Evolutionary conservation across 2,797 vertebrate species (phyloP).

Genomic region (Antrozous pallidus): DNA sequence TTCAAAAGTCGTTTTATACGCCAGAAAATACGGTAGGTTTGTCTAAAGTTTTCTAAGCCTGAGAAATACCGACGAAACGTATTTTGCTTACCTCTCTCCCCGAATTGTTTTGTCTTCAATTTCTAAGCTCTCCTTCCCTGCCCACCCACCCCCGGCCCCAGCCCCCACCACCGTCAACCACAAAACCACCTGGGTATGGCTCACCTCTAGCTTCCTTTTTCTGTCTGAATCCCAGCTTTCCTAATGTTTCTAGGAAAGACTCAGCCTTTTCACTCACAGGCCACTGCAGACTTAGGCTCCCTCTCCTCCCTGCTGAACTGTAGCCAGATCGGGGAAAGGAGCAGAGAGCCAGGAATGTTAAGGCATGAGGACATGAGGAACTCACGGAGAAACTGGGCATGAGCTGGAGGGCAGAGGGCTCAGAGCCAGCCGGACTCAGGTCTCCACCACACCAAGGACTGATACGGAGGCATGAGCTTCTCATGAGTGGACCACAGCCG

Average conservation of each 20-base stretch:
- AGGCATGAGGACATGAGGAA: no score
- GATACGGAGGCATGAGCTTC: fast-evolving
- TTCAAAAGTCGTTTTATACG: no score
- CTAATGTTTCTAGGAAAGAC: not conserved
- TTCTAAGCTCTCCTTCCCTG: not conserved
- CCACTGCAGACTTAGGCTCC: fast-evolving
- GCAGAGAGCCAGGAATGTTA: not conserved
- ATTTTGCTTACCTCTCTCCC: not conserved
- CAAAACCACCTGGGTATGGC: not conserved
- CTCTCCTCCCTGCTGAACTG: not conserved
- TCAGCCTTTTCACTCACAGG: not conserved
- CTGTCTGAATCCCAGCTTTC: not conserved
- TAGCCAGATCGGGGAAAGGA: not conserved
- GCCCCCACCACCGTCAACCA: not conserved
- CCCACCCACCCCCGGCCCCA: no score
- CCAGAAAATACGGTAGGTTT: no score
- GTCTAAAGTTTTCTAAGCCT: not conserved
- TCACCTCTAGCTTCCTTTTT: not conserved
- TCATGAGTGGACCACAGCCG: not conserved
- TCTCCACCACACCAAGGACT: not conserved
- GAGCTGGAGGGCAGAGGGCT: not conserved
- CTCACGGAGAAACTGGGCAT: fast-evolving
- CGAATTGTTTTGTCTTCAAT: not conserved
- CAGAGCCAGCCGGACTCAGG: fast-evolving
- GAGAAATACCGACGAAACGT: not conserved